Evolutionary conservation across 2,888 invertebrate species (phyloP).

Genomic region (Caenorhabditis panamensis): DNA sequence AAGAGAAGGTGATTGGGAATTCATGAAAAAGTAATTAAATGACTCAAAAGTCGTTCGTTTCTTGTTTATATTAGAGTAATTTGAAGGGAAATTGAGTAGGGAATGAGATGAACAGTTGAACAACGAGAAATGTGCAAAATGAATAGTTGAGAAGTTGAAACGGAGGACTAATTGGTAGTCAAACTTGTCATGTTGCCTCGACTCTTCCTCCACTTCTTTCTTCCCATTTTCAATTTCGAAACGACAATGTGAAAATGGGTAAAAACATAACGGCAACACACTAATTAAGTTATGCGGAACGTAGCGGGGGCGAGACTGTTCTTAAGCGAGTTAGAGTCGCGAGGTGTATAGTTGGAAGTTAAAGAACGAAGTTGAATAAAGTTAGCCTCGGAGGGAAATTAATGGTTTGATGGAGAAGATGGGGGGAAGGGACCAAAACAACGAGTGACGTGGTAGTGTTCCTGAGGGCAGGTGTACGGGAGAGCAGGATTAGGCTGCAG

Average conservation of each 20-base stretch:
- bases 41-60: too few relatives aligned
- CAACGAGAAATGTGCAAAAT: too few relatives aligned
- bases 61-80: too few relatives aligned
- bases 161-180: too few relatives aligned
- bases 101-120: not conserved
- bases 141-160: too few relatives aligned
- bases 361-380: not conserved
- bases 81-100: not conserved
- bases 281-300: not conserved
- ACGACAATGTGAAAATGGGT: not conserved
- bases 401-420: not conserved
- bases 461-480: too few relatives aligned
- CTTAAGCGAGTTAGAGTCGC: constrained; percentile 8
- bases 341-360: not conserved
- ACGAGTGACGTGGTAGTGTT: too few relatives aligned
- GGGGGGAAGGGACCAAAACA: not conserved
- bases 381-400: too few relatives aligned
- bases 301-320: not conserved
- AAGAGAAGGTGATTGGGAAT: not conserved
- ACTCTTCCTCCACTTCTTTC: too few relatives aligned
- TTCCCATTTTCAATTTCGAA: not conserved
- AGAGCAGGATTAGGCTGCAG: too few relatives aligned
- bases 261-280: constrained; percentile 8
- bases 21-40: too few relatives aligned
- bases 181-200: too few relatives aligned